Conservation (phyloP, 2,113 vertebrate genomes). For the Abramis brama region DNA sequence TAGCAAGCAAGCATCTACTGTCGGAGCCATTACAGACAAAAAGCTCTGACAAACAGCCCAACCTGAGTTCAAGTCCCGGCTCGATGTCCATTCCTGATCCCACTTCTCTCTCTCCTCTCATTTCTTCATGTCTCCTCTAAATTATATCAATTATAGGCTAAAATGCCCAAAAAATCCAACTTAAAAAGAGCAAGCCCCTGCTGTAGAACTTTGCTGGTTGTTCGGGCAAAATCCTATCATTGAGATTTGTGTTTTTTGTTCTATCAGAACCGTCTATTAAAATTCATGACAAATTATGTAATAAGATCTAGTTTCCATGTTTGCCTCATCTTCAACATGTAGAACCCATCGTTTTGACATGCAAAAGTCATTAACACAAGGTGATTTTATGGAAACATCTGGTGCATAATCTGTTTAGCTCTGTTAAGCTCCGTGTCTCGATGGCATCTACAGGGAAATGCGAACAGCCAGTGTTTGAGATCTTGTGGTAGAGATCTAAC, state of each 20-base stretch:
- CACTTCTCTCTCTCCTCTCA: too few species aligned
- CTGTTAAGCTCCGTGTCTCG: background rate
- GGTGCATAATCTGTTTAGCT: background rate
- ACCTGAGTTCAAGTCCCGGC: too few species aligned
- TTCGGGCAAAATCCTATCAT: too few species aligned
- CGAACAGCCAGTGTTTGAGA: slow-evolving; percentile 19
- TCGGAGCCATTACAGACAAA: too few species aligned
- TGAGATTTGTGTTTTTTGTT: background rate
- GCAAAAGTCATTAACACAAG: slow-evolving; percentile 3
- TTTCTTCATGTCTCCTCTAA: too few species aligned
- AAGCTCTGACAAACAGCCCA: too few species aligned
- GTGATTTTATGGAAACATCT: slow-evolving; percentile 19
- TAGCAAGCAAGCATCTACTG: too few species aligned
- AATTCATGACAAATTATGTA: background rate
- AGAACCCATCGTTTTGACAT: background rate
- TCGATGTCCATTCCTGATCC: too few species aligned
- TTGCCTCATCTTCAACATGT: slow-evolving; percentile 30
- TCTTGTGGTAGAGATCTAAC: slow-evolving; percentile 53
- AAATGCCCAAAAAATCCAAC: too few species aligned
- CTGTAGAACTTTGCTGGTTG: background rate
- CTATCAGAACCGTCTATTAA: background rate
- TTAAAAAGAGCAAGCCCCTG: background rate
- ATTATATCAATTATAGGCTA: too few species aligned
- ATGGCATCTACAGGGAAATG: slow-evolving; percentile 33
- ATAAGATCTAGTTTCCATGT: background rate